A percentile compares a stretch with the other conserved stretches of the same genome.
Evolutionary conservation across 2,888 invertebrate genomes (phyloP).

Genomic region (Acanthoscelides obtectus): DNA sequence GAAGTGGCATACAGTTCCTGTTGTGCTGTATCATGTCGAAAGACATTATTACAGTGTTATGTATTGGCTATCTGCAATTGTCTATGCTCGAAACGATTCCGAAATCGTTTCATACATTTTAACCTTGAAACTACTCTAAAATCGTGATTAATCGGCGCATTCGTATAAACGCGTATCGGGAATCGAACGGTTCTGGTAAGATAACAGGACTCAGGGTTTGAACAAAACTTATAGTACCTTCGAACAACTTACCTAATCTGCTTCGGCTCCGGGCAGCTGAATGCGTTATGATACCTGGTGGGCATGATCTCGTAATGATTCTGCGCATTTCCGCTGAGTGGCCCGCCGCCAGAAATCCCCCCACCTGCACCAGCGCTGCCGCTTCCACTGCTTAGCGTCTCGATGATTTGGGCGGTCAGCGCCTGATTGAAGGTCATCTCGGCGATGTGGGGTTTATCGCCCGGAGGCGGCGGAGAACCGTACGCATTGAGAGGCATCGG

Average conservation of each 20-base stretch:
- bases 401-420: constrained; percentile 59
- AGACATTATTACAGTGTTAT: too few relatives aligned
- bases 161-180: too few relatives aligned
- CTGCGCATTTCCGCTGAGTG: constrained; percentile 39
- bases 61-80: too few relatives aligned
- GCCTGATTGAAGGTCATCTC: constrained; percentile 59
- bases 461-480: constrained; percentile 17
- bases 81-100: too few relatives aligned
- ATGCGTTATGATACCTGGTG: constrained; percentile 38
- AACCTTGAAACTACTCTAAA: too few relatives aligned
- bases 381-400: constrained; percentile 49
- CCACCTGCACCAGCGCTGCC: background rate
- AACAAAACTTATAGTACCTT: too few relatives aligned
- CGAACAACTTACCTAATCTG: constrained; percentile 12
- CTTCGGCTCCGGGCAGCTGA: constrained; percentile 27
- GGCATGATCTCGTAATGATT: constrained; percentile 52
- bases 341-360: background rate
- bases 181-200: too few relatives aligned
- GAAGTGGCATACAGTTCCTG: too few relatives aligned
- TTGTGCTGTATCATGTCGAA: too few relatives aligned
- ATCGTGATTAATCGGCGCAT: too few relatives aligned
- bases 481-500: constrained; percentile 14
- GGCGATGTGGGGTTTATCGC: constrained; percentile 28
- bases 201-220: too few relatives aligned
- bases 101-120: too few relatives aligned